Evolutionary conservation across 2,888 invertebrate genomes (phyloP), one percentile per base, ranked within the genome.

Genomic region (Megalurothrips usitatus): DNA sequence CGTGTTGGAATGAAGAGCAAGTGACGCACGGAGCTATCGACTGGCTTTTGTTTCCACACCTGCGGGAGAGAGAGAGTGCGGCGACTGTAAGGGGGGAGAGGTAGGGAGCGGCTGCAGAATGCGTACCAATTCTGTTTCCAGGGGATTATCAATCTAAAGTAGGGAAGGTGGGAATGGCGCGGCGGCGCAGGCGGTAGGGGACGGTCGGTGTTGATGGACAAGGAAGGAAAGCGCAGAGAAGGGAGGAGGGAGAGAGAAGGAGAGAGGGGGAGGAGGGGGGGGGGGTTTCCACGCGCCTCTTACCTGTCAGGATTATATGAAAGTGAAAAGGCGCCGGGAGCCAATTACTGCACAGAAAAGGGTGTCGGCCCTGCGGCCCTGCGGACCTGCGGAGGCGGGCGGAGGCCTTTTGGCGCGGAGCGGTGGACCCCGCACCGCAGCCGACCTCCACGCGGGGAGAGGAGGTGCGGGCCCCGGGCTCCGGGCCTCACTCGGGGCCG

Each of bases 301-400:
- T 26, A 75, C 68, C 68, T 75, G 68, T 75, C 68, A 23, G 68
- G 68, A 75, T 75, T 75, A 26, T 75, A 75, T 75, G 68, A 75
- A 23, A 75, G 26, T 75, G 68, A 75, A 75, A 26, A 75, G 68
- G 58, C 58, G 17, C 58, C 58, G 1, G 68, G 68, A 75, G 68
- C 23, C 68, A 26, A 75, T 75, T 75, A 75, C 68, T 75, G 26
- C 68, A 75, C n/a, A 75, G 26, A 23, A 8, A 11, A 23, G 68
- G 11, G 26, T 23, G 68, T 19, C 52, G 14, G 10, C 52, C 58
- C 14, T 6, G 19, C 14, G 17, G 1, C 58, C 58, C 12, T 0
- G 14, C 58, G n/a, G n/a, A n/a, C n/a, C n/a, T n/a, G n/a, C n/a
- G n/a, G n/a, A n/a, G n/a, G n/a, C n/a, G n/a, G n/a, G n/a, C n/a